phyloP scores from a whole-genome alignment of 2,113 vertebrate genomes.

The Melierax canorus region DNA sequence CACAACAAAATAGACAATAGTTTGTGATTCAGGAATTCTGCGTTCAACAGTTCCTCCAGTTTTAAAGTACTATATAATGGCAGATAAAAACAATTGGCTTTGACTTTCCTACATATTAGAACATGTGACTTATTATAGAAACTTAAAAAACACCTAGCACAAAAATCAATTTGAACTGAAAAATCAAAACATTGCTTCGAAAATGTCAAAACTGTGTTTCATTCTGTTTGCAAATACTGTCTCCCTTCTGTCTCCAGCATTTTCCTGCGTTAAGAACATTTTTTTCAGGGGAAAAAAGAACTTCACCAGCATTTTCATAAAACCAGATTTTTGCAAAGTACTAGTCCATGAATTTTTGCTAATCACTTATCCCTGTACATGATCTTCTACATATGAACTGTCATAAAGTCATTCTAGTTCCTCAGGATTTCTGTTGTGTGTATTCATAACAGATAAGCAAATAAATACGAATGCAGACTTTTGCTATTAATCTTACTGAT shows the following conservation, averaged over 20 bases:
- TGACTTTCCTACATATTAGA: neutral
- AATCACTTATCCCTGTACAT: neutral
- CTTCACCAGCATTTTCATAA: neutral
- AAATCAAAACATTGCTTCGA: neutral
- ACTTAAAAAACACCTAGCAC: neutral
- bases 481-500: neutral
- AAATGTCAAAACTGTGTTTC: neutral
- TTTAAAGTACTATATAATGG: neutral
- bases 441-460: neutral
- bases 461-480: neutral
- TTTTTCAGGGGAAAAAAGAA: neutral
- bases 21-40: neutral
- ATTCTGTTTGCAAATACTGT: neutral
- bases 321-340: neutral
- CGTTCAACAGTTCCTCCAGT: neutral
- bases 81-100: neutral
- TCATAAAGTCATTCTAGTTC: neutral
- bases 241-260: neutral
- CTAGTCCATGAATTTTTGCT: neutral
- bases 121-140: neutral
- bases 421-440: neutral
- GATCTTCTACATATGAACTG: neutral
- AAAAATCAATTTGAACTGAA: neutral
- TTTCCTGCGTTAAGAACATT: neutral
- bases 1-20: neutral